A percentile compares a stretch with the other conserved stretches of the same genome.
Evolutionary conservation across 1,140 invertebrate genomes (phyloP).

Genomic region (Macrosteles quadrilineatus): DNA sequence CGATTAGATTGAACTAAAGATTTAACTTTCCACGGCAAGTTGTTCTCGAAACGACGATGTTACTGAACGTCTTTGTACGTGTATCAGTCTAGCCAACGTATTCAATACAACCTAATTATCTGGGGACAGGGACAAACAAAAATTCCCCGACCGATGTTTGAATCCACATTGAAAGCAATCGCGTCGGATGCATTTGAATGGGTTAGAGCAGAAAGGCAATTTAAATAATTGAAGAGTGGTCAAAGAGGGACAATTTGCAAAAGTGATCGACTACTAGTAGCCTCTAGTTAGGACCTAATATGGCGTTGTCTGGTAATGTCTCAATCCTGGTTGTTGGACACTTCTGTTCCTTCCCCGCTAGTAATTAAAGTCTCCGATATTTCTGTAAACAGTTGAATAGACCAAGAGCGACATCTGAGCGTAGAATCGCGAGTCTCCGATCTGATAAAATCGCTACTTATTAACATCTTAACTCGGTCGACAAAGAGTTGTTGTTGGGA

Average conservation of each 20-base stretch:
- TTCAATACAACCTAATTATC: constrained; percentile 14
- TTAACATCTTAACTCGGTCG: not conserved
- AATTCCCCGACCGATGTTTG: constrained; percentile 4
- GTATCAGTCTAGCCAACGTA: no score
- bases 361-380: not conserved
- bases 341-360: not conserved
- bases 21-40: no score
- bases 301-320: not conserved
- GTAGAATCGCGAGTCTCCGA: not conserved
- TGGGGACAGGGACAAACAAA: not conserved
- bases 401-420: not conserved
- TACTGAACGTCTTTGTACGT: no score
- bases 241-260: constrained; percentile 21
- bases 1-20: no score
- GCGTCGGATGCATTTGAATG: constrained; percentile 11
- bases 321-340: not conserved
- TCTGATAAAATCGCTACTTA: not conserved
- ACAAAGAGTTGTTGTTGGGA: not conserved
- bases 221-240: constrained; percentile 24
- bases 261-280: constrained; percentile 17
- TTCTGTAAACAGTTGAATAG: not conserved
- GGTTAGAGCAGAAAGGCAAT: constrained; percentile 23
- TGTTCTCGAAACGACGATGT: no score
- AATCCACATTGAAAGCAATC: constrained; percentile 17
- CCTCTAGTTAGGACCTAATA: constrained; percentile 9